Percentiles rank a stretch among this genome's conserved stretches.
These are phyloP conservation scores for Knipowitschia caucasica DNA, from an alignment of 2,797 vertebrate species.

Conservation along the genomic window DNA sequence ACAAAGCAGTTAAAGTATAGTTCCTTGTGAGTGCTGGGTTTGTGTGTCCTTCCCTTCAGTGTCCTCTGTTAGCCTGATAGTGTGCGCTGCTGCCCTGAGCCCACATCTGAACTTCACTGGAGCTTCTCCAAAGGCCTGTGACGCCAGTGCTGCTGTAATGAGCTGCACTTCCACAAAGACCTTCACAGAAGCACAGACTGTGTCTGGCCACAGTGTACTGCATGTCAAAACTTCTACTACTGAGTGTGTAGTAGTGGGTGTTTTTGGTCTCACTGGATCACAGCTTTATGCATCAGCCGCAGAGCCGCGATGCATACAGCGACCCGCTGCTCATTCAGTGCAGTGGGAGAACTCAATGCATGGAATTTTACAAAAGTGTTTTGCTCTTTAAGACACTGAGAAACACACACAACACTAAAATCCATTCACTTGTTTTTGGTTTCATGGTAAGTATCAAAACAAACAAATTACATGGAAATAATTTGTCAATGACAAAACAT, in stretches of 20 bases:
- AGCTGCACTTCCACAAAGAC: conserved; percentile 10
- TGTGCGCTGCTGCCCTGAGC: conserved; percentile 3
- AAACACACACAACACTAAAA: not conserved
- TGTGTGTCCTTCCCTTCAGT: not conserved
- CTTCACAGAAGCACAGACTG: conserved; percentile 5
- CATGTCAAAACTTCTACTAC: conserved; percentile 1
- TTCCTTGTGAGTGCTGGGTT: too few relatives aligned
- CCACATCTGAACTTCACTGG: not conserved
- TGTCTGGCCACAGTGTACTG: conserved; percentile 5
- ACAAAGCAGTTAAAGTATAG: too few relatives aligned
- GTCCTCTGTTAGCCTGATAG: not conserved
- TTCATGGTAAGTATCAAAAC: conserved; percentile 34
- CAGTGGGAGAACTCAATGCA: not conserved
- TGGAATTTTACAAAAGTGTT: not conserved
- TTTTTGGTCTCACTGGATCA: conserved; percentile 1
- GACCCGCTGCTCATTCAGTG: not conserved
- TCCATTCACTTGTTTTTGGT: not conserved
- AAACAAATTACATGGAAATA: conserved; percentile 24
- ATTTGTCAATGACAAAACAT: conserved; percentile 43
- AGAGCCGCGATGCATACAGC: conserved; percentile 2
- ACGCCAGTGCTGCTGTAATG: not conserved
- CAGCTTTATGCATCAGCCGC: conserved; percentile 7
- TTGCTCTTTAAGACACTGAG: not conserved
- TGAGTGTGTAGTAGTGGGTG: not conserved
- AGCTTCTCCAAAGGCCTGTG: not conserved